These are phyloP conservation scores for Trigoniulus corallinus DNA, from an alignment of 1,140 invertebrate genomes.

Conservation along the genomic window DNA sequence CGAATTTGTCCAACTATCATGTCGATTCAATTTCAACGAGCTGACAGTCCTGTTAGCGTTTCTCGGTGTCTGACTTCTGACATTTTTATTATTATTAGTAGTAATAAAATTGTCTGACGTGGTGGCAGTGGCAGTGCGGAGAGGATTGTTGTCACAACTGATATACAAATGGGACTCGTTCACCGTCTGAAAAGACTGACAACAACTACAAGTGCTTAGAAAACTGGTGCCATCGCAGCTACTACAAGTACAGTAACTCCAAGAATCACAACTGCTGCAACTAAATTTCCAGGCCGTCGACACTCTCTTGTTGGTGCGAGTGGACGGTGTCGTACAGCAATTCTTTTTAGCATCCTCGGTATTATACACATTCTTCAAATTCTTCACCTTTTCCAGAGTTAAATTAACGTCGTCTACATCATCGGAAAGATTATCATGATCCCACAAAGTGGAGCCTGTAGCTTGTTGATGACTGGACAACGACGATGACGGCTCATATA, in stretches of 20 bases:
- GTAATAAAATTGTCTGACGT: background rate
- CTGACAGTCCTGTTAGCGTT: no score
- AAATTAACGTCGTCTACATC: background rate
- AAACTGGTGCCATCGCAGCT: background rate
- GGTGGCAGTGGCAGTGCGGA: background rate
- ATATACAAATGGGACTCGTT: no score
- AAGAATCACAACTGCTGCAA: no score
- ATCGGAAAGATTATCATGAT: background rate
- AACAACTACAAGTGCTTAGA: background rate
- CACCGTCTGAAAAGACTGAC: no score
- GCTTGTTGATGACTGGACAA: no score
- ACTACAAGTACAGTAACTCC: background rate
- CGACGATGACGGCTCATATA: background rate
- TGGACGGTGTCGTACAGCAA: no score
- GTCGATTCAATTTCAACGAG: background rate
- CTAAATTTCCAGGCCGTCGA: no score
- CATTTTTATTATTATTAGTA: background rate
- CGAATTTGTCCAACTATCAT: background rate
- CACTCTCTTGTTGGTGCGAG: no score
- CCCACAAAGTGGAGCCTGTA: background rate
- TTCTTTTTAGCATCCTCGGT: background rate
- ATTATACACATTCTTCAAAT: background rate
- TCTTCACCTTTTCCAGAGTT: conserved; percentile 1
- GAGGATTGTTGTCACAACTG: no score
- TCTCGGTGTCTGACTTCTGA: background rate